Percentiles rank a stretch among this genome's conserved stretches.
Evolutionary conservation across 2,888 invertebrate genomes (phyloP).

Genomic region (Dioctria linearis): DNA sequence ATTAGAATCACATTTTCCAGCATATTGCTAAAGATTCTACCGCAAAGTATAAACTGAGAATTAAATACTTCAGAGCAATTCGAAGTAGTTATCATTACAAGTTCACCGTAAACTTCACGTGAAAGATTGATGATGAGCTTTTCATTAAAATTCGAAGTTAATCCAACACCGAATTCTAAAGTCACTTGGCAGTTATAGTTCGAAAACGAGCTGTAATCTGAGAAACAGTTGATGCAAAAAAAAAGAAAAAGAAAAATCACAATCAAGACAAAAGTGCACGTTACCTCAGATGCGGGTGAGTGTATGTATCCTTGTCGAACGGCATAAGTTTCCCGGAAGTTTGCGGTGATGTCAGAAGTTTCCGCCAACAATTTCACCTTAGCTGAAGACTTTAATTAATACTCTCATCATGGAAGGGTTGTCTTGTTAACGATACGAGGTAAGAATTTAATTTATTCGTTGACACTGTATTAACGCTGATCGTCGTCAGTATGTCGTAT

Average conservation of each 20-base stretch:
- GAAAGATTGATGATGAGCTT: no score
- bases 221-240: neutral
- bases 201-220: neutral
- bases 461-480: slow-evolving; percentile 25
- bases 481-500: neutral
- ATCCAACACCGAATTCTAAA: neutral
- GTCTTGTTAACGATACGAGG: slow-evolving; percentile 37
- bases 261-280: slow-evolving; percentile 10
- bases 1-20: no score
- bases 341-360: slow-evolving; percentile 33
- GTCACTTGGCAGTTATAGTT: neutral
- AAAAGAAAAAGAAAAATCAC: neutral
- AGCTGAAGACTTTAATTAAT: slow-evolving; percentile 44
- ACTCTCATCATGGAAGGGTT: slow-evolving; percentile 26
- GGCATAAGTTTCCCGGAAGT: neutral
- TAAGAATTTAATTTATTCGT: slow-evolving; percentile 44
- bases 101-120: no score
- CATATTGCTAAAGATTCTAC: no score
- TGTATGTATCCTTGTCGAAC: slow-evolving; percentile 13
- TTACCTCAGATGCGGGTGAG: neutral
- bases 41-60: no score
- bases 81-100: no score
- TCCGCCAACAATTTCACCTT: slow-evolving; percentile 1
- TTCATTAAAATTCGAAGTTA: no score
- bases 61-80: no score